Percentiles rank a stretch among this genome's conserved stretches.
These are phyloP conservation scores for Mesocricetus auratus DNA, from an alignment of 2,113 vertebrate species.

Conservation along the genomic window DNA sequence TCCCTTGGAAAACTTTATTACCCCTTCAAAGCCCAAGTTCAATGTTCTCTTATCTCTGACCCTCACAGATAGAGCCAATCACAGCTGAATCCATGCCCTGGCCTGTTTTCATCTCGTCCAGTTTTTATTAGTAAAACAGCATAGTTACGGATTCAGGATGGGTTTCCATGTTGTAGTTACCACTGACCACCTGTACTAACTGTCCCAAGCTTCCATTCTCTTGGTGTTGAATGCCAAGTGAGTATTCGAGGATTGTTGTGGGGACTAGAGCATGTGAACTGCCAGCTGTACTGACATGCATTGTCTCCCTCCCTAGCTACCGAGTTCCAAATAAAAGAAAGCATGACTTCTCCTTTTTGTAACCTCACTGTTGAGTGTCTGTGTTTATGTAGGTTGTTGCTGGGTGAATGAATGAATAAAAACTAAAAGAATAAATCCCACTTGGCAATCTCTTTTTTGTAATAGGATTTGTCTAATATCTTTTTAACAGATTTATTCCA, in stretches of 20 bases:
- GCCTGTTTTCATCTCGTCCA: not conserved
- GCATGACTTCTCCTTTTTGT: not conserved
- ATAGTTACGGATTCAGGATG: not conserved
- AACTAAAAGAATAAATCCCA: not conserved
- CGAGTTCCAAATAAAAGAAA: not conserved
- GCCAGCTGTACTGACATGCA: not conserved
- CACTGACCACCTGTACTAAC: not conserved
- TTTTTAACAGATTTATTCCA: not conserved
- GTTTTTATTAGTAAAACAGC: not conserved
- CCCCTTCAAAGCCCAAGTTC: constrained; percentile 23
- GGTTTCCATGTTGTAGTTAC: not conserved
- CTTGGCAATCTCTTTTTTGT: not conserved
- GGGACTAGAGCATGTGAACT: not conserved
- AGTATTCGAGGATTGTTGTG: not conserved
- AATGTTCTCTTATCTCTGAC: not conserved
- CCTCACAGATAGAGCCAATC: not conserved
- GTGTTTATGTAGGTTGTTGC: not conserved
- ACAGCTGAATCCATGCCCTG: not conserved
- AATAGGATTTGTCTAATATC: not conserved
- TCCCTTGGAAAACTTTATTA: not conserved
- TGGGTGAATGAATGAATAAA: not conserved
- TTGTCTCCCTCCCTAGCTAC: not conserved
- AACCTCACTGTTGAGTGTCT: too few relatives aligned
- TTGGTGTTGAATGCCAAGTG: not conserved
- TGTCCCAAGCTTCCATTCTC: not conserved